These are phyloP conservation scores for Gryllus bimaculatus DNA, from an alignment of 1,140 invertebrate species.

Conservation along the genomic window DNA sequence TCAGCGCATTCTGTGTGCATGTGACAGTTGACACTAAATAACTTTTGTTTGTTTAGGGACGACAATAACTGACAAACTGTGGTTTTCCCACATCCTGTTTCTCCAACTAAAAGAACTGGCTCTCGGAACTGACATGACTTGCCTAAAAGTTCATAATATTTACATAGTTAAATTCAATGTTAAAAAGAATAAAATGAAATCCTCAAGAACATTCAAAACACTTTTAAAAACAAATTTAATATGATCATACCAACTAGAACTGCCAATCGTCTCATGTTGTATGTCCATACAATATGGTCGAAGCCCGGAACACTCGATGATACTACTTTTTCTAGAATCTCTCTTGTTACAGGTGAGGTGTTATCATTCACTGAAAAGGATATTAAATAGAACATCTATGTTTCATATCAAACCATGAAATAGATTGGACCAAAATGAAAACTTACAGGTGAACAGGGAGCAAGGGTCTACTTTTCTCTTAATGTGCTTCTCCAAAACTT, in stretches of 20 bases:
- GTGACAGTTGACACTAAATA: constrained; percentile 91
- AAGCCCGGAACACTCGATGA: constrained; percentile 47
- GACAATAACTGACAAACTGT: constrained; percentile 88
- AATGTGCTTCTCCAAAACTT: constrained; percentile 77
- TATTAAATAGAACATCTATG: not conserved
- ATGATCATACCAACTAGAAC: constrained; percentile 61
- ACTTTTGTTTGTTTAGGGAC: constrained; percentile 47
- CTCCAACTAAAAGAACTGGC: constrained; percentile 91
- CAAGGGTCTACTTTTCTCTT: constrained; percentile 64
- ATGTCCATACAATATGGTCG: constrained; percentile 87
- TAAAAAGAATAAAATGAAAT: not conserved
- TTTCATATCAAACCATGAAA: not conserved
- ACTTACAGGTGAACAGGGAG: constrained; percentile 60
- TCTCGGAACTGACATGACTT: constrained; percentile 88
- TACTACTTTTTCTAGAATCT: constrained; percentile 58
- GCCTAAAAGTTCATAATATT: constrained; percentile 23
- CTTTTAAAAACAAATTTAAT: constrained; percentile 7
- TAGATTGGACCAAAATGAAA: constrained; percentile 4
- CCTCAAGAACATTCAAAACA: constrained; percentile 8
- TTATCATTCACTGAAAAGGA: constrained; percentile 43
- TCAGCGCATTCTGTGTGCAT: constrained; percentile 98
- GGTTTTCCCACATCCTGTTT: constrained; percentile 98
- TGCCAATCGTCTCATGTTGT: constrained; percentile 79
- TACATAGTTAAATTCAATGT: not conserved
- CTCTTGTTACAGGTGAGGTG: constrained; percentile 67